Evolutionary conservation across 2,888 invertebrate genomes (phyloP), one percentile per base, ranked within the genome.

Genomic region (Lomographa bimaculata): DNA sequence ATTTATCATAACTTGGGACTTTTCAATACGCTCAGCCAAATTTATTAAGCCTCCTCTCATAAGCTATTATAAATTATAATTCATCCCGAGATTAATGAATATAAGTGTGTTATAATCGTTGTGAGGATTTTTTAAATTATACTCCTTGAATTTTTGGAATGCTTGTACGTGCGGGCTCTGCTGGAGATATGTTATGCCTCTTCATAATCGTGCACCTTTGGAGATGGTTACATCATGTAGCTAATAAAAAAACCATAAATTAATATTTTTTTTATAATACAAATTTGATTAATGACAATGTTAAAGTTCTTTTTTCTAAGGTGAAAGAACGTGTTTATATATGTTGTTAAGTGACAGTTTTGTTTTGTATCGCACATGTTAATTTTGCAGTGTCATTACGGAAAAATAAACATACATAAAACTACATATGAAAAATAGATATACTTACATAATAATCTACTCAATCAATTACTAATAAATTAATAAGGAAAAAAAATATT

Each of bases 11-110:
- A 77, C 75, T 74, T 59, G 50, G 52, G 64, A 70, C 72, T 80
- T 79, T 81, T 82, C 79, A 81, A 81, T 82, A 79, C 76, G 64
- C 70, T 64, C 66, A 64, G 68, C 65, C 62, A 71, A 74, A 79
- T 76, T 79, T 79, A 79, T 78, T 73, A 75, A 76, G 71, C 68
- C 62, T 57, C 52, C 62, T 56, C 54, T 64, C 64, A 48, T 63
- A 64, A 56, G 49, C 62, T 59, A 69, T 71, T 75, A 80, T 80
- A 80, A 81, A 79, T 79, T 79, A 80, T 77, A 77, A 76, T 74
- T 61, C 74, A 78, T 72, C 60, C 56, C 28, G 57, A 78, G 77
- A 79, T 79, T 79, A 80, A 79, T 81, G 76, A 77, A 71, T 64
- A 65, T 73, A 69, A 71, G 68, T 76, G 71, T 72, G 70, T 72